These are phyloP conservation scores for Phylloscopus trochilus DNA, from an alignment of 2,113 vertebrate species.

Conservation along the genomic window DNA sequence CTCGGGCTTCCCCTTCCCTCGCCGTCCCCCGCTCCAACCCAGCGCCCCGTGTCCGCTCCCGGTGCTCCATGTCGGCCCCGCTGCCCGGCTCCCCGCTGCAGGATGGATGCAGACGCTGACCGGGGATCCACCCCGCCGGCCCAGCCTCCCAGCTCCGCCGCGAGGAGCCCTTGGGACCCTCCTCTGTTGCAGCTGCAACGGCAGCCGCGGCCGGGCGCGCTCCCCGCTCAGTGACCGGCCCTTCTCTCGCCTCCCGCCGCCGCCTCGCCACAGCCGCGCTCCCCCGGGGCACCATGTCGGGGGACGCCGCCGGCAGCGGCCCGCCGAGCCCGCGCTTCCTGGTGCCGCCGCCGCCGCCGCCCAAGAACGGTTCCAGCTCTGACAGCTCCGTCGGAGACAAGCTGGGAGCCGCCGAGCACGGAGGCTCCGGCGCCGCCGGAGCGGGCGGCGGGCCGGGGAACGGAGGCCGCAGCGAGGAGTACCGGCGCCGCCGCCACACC, in stretches of 20 bases:
- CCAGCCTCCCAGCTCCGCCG: conserved; percentile 54
- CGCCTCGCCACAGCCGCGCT: conserved; percentile 9
- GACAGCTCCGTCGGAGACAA: conserved; percentile 84
- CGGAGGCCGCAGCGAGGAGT: conserved; percentile 73
- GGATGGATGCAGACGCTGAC: conserved; percentile 73
- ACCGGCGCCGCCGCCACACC: conserved; percentile 91
- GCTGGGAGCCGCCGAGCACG: conserved; percentile 60
- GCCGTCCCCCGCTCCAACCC: neutral
- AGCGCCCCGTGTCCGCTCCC: neutral
- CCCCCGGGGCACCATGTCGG: conserved; percentile 66
- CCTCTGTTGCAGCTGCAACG: conserved; percentile 29
- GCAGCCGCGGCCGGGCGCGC: conserved; percentile 53
- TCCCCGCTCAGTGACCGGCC: conserved; percentile 7
- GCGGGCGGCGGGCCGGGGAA: conserved; percentile 9
- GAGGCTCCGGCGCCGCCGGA: neutral
- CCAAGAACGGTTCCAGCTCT: conserved; percentile 91
- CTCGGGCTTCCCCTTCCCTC: neutral
- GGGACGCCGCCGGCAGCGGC: conserved; percentile 56
- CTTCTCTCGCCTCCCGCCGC: neutral
- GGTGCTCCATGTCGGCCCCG: conserved; percentile 64
- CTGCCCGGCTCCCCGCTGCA: conserved; percentile 58
- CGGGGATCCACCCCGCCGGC: conserved; percentile 51
- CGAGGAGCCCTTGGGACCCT: conserved; percentile 60
- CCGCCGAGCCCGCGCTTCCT: conserved; percentile 66
- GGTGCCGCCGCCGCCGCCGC: conserved; percentile 80